phyloP scores from a whole-genome alignment of 2,113 vertebrate genomes.

The Cnemophilus loriae region DNA sequence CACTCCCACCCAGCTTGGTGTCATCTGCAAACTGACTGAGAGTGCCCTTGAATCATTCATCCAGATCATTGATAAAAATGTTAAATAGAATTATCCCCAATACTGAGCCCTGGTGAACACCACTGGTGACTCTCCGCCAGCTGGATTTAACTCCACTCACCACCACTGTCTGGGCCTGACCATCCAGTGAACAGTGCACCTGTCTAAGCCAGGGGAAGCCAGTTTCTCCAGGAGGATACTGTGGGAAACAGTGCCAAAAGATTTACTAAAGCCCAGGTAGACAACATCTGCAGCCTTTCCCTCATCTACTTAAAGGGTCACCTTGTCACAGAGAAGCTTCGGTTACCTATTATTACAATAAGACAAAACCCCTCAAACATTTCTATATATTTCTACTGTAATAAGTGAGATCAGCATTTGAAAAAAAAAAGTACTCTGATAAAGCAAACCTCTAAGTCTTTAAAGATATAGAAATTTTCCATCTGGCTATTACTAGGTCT shows the following conservation, averaged over 20 bases:
- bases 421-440: neutral
- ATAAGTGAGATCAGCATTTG: neutral
- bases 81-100: neutral
- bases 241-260: neutral
- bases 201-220: neutral
- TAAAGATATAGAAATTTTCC: neutral
- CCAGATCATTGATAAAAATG: neutral
- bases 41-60: neutral
- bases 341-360: neutral
- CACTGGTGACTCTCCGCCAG: neutral
- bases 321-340: neutral
- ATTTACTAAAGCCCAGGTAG: neutral
- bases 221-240: neutral
- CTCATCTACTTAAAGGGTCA: neutral
- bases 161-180: neutral
- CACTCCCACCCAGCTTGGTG: neutral
- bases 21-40: neutral
- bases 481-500: neutral
- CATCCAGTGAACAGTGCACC: neutral
- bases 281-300: neutral
- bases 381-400: neutral
- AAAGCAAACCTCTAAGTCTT: neutral
- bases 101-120: neutral
- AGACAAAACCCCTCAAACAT: neutral
- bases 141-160: neutral